Evolutionary conservation across 2,797 vertebrate species (phyloP).

Genomic region (Phoebastria nigripes): DNA sequence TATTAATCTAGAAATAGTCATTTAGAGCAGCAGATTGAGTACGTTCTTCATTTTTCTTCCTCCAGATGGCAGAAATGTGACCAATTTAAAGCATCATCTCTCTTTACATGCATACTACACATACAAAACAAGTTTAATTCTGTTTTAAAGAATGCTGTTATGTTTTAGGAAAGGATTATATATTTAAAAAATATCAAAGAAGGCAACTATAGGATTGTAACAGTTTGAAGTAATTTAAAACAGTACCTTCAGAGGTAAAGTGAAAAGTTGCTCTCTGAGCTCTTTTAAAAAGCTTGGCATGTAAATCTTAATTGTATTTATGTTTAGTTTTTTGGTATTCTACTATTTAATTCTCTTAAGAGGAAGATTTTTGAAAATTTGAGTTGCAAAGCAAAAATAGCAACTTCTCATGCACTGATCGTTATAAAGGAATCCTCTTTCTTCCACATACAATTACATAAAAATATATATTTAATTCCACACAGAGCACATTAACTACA

Average conservation of each 20-base stretch:
- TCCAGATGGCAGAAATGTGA: conserved; percentile 65
- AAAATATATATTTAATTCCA: neutral
- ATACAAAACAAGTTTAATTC: neutral
- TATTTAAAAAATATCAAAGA: conserved; percentile 41
- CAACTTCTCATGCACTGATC: neutral
- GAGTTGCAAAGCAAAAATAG: neutral
- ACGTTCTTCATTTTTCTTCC: conserved; percentile 29
- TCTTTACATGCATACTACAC: neutral
- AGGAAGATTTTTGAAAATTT: neutral
- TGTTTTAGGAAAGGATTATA: conserved; percentile 53
- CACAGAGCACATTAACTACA: neutral
- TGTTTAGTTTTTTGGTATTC: neutral
- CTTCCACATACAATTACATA: neutral
- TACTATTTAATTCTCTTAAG: neutral
- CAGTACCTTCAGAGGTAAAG: conserved; percentile 25
- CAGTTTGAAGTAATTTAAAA: conserved; percentile 51
- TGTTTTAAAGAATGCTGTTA: neutral
- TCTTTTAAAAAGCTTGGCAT: neutral
- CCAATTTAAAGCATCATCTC: conserved; percentile 1
- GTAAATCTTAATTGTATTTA: neutral
- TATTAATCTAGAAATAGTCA: neutral
- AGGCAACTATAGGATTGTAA: conserved; percentile 24
- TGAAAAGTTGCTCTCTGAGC: conserved; percentile 7
- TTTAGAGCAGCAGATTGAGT: neutral
- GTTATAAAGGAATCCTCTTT: neutral